Conservation (phyloP, 2,797 vertebrate genomes). For the Poecilia gillii region DNA sequence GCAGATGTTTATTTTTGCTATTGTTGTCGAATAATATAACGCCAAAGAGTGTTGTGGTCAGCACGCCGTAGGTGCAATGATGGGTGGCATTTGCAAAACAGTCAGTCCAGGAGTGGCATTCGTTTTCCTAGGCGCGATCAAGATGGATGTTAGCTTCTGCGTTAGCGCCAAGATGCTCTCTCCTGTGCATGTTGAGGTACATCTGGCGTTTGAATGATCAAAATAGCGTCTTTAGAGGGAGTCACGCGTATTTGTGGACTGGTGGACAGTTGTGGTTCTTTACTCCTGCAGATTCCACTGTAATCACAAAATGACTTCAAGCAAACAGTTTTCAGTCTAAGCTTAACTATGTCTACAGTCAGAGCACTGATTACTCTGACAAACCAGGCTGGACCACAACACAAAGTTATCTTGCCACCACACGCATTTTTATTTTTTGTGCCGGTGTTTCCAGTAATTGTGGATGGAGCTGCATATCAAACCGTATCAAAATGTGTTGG, state of each 20-base stretch:
- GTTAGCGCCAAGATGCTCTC: not conserved
- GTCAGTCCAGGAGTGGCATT: not conserved
- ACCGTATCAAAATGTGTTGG: slow-evolving; percentile 23
- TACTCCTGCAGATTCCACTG: not conserved
- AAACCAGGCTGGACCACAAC: not conserved
- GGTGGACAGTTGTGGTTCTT: not conserved
- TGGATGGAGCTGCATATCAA: not conserved
- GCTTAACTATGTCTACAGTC: not conserved
- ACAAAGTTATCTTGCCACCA: not conserved
- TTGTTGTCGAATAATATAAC: not conserved
- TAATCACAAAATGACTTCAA: not conserved
- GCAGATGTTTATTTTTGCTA: not conserved
- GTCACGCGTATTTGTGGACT: not conserved
- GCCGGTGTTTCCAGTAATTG: not conserved
- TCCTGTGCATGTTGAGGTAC: not conserved
- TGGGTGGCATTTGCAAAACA: not conserved
- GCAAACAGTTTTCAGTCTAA: not conserved
- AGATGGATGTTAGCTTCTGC: not conserved
- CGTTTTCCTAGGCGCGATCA: not conserved
- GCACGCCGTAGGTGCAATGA: not conserved
- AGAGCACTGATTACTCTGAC: slow-evolving; percentile 1
- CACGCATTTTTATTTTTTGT: not conserved
- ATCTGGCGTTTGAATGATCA: not conserved
- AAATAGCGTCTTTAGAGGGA: not conserved
- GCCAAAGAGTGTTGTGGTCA: not conserved